Evolutionary conservation across 2,797 vertebrate species (phyloP), one percentile per base, ranked within the genome.

Genomic region (Epinephelus malabaricus): DNA sequence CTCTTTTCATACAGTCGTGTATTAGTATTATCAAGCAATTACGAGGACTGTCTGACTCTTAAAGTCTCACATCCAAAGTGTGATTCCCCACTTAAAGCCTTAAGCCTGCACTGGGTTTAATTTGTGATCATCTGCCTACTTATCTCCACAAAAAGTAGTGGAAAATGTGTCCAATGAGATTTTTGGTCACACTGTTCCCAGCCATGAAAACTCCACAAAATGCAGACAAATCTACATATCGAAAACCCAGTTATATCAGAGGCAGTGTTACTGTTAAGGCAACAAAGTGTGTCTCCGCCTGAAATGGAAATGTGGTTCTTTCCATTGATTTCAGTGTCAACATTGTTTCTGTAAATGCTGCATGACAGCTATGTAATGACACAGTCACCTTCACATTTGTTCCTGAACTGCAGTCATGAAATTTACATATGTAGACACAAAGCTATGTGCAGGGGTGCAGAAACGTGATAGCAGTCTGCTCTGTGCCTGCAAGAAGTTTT

Each of bases 21-120:
- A 67, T 87, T 71, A 65, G 55, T 34, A 61, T 79, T 25, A 66
- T 86, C 79, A 82, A 60, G 40, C 47, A 72, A 12, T 82, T 73
- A 40, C 19, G 1, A 58, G 14, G 63, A 50, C 55, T 51, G 23
- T 40, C 46, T 72, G 68, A 82, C 12, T 30, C 34, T 83, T 69
- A 50, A 67, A 43, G 58, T 69, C 61, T 51, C 71, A 10, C 4
- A 69, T 59, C 40, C 27, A 70, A 68, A 66, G 40, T 63, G 53
- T 46, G 61, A 80, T 46, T 68, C 21, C 43, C 25, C 43, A 23
- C 47, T 62, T 38, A 30, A 56, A 69, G 47, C 38, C 59, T 69
- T 23, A 66, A 66, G 69, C 38, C 23, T 58, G 21, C 18, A 23
- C 10, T 50, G 13, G 65, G 46, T 79, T 72, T 81, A 6, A 49